phyloP scores from a whole-genome alignment of 2,113 vertebrate genomes.

The Corynorhinus townsendii region DNA sequence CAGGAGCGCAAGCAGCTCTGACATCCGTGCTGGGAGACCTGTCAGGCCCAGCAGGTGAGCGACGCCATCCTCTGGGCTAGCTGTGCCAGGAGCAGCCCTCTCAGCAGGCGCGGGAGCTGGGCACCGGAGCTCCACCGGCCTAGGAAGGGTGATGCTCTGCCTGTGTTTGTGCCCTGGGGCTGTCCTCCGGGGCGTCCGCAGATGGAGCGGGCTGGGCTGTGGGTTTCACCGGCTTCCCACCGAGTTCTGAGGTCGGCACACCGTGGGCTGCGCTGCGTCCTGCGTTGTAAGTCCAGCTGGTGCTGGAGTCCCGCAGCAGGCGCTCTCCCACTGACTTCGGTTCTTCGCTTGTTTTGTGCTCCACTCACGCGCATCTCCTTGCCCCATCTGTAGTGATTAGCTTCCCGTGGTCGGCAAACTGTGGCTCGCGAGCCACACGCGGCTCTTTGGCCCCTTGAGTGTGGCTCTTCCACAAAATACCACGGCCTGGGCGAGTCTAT shows the following conservation, averaged over 20 bases:
- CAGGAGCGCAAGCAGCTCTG: rapidly evolving
- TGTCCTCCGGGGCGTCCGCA: too few relatives aligned
- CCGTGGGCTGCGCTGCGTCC: too few relatives aligned
- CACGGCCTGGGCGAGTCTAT: too few relatives aligned
- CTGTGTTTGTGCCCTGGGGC: too few relatives aligned
- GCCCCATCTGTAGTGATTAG: not conserved
- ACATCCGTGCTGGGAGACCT: rapidly evolving
- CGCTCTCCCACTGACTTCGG: not conserved
- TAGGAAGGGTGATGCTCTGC: not conserved
- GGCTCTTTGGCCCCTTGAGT: too few relatives aligned
- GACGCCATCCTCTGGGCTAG: too few relatives aligned
- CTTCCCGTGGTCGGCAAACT: not conserved
- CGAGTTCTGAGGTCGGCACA: too few relatives aligned
- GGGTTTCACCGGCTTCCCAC: rapidly evolving
- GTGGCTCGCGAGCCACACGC: too few relatives aligned
- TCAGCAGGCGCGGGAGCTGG: not conserved
- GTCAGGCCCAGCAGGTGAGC: not conserved
- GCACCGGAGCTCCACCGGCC: rapidly evolving
- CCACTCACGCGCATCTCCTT: not conserved
- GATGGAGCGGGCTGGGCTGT: not conserved
- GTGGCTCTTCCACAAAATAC: too few relatives aligned
- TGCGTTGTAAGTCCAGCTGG: not conserved
- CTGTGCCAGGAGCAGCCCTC: not conserved
- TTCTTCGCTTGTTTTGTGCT: not conserved
- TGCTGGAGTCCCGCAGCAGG: not conserved